Evolutionary conservation across 1,140 invertebrate genomes (phyloP).

Genomic region (Rhopalosiphum padi): DNA sequence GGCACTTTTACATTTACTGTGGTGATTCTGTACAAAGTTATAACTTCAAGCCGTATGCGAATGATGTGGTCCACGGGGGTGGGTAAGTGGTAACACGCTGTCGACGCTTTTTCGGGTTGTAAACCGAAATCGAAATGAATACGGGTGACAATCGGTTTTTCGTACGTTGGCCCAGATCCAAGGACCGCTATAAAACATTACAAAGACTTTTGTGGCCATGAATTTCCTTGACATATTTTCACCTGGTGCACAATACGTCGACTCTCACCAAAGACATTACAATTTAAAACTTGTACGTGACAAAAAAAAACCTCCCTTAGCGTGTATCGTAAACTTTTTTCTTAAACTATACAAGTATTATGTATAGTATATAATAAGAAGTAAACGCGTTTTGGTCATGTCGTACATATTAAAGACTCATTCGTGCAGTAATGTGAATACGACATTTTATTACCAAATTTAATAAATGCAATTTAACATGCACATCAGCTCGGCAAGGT

Average conservation of each 20-base stretch:
- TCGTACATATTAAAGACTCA: neutral
- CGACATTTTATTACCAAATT: neutral
- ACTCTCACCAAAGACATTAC: neutral
- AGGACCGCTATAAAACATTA: neutral
- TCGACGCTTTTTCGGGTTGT: neutral
- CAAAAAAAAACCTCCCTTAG: neutral
- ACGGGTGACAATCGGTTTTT: conserved; percentile 22
- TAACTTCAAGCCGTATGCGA: neutral
- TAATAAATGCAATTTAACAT: neutral
- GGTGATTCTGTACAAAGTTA: neutral
- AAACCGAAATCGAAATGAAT: conserved; percentile 12
- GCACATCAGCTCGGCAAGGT: neutral
- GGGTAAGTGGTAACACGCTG: neutral
- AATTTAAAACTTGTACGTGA: neutral
- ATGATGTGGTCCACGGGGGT: neutral
- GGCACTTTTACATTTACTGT: neutral
- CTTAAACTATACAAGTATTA: neutral
- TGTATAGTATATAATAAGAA: neutral
- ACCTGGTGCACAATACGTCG: neutral
- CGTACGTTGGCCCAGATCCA: neutral
- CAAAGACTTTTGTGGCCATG: neutral
- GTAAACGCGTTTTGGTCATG: neutral
- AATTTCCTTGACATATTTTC: conserved; percentile 13
- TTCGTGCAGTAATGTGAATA: neutral
- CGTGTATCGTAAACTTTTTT: neutral